Evolutionary conservation across 2,888 invertebrate species (phyloP), one percentile per base, ranked within the genome.

Genomic region (Physocephala rufipes): DNA sequence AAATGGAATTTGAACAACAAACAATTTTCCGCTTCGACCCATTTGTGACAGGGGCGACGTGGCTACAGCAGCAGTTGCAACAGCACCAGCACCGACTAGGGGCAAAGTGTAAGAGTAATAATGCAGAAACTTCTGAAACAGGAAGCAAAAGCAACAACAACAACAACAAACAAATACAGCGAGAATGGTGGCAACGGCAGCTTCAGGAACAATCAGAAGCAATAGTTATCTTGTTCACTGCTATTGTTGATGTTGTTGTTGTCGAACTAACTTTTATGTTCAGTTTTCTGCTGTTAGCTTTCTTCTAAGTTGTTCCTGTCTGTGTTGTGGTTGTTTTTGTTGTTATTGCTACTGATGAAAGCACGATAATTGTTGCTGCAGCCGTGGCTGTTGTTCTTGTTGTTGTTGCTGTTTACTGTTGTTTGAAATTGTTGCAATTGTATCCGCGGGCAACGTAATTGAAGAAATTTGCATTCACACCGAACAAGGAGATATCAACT

Each of bases 1-100:
- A 45, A 61, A 59, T 45, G 21, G 59, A 59, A 61, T 61, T 61
- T 47, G 47, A 61, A 67, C 59, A 67, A 45, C 59, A 61, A 67
- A 59, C 67, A 67, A 67, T 67, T 67, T 67, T 67, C 59, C 61
- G 67, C 67, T 67, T 67, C 47, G 67, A 12, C 21, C 24, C 55
- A 15, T 26, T 43, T 62, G 62, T 36, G 16, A 15, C 19, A 28
- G 43, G 12, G 28, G 30, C 19, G 49, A n/a, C n/a, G n/a, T 13
- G 30, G n/a, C 4, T 30, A 53, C 53, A 30, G 65, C 28, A n/a
- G 65, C 51, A 36, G 30, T 36, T 36, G 36, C 16, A 66, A 53
- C 7, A 26, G 36, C 51, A 66, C 51, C 65, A 51, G 53, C 51
- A 51, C n/a, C 16, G 26, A 65, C 51, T n/a, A 15, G 36, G 36